Percentiles rank a stretch among this genome's conserved stretches.
Evolutionary conservation across 2,113 vertebrate species (phyloP).

Genomic region (Origma solitaria): DNA sequence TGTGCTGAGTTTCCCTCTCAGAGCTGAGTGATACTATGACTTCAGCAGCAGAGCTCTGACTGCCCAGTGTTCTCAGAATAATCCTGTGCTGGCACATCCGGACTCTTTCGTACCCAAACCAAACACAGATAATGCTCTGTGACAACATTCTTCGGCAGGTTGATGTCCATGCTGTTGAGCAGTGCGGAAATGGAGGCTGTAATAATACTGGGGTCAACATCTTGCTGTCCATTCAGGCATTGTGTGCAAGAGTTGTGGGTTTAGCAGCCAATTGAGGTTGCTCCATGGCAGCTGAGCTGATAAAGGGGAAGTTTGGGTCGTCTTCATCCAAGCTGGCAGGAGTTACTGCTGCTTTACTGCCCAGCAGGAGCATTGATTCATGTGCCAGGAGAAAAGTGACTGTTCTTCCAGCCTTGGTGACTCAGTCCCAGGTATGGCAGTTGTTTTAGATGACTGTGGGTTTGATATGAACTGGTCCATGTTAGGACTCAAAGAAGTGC

Average conservation of each 20-base stretch:
- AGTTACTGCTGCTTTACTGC: neutral
- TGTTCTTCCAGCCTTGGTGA: neutral
- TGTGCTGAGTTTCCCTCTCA: neutral
- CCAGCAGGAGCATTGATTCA: neutral
- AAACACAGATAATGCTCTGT: neutral
- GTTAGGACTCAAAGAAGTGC: neutral
- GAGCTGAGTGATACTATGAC: neutral
- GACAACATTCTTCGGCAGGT: rapidly evolving
- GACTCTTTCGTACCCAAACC: neutral
- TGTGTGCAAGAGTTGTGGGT: neutral
- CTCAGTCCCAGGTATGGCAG: neutral
- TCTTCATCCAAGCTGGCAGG: neutral
- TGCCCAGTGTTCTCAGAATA: neutral
- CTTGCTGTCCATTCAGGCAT: neutral
- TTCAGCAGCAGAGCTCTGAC: neutral
- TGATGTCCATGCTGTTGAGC: neutral
- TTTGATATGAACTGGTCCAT: neutral
- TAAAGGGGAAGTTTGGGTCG: neutral
- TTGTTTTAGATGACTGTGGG: neutral
- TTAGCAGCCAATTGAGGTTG: neutral
- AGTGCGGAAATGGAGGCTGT: neutral
- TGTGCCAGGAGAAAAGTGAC: neutral
- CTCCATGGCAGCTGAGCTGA: neutral
- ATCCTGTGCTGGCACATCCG: neutral
- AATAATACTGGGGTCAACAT: neutral